phyloP scores from a whole-genome alignment of 2,113 vertebrate genomes.

The Herpetotheres cachinnans region DNA sequence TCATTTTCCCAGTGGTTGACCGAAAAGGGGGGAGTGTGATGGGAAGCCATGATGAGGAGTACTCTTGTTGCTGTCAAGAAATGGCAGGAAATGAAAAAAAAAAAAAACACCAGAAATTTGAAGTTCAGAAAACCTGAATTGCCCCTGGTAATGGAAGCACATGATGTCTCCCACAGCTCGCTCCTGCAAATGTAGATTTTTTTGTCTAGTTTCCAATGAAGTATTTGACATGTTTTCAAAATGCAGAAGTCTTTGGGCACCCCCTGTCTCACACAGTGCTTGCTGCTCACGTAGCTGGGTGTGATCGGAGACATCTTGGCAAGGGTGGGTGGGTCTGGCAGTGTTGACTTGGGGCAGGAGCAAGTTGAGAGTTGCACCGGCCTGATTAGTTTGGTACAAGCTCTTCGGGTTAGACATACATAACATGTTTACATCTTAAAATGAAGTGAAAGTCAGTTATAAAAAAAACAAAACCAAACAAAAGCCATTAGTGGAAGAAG shows the following conservation, averaged over 20 bases:
- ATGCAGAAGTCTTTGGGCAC: not conserved
- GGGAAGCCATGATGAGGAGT: not conserved
- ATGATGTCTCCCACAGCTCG: not conserved
- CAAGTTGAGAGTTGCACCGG: not conserved
- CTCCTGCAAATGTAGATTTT: not conserved
- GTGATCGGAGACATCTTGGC: not conserved
- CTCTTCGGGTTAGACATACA: accelerated
- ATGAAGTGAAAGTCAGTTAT: not conserved
- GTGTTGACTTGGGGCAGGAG: not conserved
- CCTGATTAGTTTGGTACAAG: not conserved
- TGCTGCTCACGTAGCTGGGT: not conserved
- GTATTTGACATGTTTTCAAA: not conserved
- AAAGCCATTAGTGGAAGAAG: not conserved
- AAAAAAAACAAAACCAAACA: not conserved
- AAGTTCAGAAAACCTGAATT: not conserved
- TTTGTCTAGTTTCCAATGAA: not conserved
- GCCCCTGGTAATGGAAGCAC: accelerated
- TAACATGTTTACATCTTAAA: not conserved
- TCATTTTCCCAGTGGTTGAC: not conserved
- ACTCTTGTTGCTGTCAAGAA: not conserved
- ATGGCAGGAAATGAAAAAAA: not conserved
- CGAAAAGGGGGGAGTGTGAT: not conserved
- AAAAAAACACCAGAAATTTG: not conserved
- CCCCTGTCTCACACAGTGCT: not conserved
- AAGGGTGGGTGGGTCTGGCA: not conserved